Evolutionary conservation across 2,888 invertebrate species (phyloP).

Genomic region (Catocala nupta): DNA sequence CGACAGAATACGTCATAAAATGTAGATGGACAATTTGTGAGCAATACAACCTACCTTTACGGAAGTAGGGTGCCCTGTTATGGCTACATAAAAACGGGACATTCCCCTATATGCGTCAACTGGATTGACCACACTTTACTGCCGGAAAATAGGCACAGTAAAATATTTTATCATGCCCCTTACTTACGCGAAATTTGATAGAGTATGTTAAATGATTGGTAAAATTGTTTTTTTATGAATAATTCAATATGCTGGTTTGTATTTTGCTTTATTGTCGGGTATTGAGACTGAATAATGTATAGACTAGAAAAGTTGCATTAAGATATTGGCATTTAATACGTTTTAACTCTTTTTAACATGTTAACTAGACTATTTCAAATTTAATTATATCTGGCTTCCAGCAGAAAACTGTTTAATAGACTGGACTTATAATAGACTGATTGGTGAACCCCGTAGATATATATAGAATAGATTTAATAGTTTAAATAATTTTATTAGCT

Average conservation of each 20-base stretch:
- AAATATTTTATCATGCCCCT: constrained; percentile 64
- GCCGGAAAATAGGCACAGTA: constrained; percentile 69
- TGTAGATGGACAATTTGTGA: constrained; percentile 60
- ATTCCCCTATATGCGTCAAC: constrained; percentile 57
- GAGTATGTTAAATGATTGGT: constrained; percentile 64
- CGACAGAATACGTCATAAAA: constrained; percentile 49
- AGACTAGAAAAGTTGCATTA: too few species aligned
- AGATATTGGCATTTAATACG: too few species aligned
- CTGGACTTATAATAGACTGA: too few species aligned
- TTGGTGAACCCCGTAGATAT: too few species aligned
- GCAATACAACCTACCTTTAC: constrained; percentile 50
- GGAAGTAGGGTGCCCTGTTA: constrained; percentile 63
- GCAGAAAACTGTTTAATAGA: too few species aligned
- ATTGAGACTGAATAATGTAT: background rate
- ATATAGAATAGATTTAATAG: too few species aligned
- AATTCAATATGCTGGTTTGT: constrained; percentile 50
- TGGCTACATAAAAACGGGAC: constrained; percentile 65
- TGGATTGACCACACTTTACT: constrained; percentile 75
- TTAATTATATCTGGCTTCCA: too few species aligned
- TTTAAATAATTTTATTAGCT: too few species aligned
- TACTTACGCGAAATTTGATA: constrained; percentile 62
- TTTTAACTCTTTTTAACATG: too few species aligned
- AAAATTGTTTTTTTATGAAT: constrained; percentile 62
- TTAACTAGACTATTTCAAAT: too few species aligned
- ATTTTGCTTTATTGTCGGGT: background rate